Percentiles rank a stretch among this genome's conserved stretches.
Evolutionary conservation across 2,888 invertebrate genomes (phyloP).

Genomic region (Asteroscopus sphinx): DNA sequence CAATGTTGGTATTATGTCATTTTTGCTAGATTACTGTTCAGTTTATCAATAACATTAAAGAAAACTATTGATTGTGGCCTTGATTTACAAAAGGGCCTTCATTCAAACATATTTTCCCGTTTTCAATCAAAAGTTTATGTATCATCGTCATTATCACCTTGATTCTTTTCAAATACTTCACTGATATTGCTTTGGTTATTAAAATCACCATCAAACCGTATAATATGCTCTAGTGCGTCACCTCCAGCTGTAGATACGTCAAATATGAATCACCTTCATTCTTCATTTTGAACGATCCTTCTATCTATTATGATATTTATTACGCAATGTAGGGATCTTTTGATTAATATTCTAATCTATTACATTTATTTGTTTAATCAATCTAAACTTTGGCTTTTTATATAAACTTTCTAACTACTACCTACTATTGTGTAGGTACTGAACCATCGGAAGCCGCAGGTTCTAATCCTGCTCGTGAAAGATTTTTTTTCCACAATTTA

Average conservation of each 20-base stretch:
- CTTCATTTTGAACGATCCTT: conserved; percentile 1
- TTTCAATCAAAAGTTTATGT: too few relatives aligned
- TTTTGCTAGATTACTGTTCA: too few relatives aligned
- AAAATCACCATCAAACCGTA: conserved; percentile 22
- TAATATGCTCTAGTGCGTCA: conserved; percentile 26
- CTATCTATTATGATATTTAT: conserved; percentile 2
- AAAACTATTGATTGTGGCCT: too few relatives aligned
- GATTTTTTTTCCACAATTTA: too few relatives aligned
- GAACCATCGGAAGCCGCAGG: too few relatives aligned
- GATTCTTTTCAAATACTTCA: conserved; percentile 7
- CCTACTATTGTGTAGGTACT: background rate
- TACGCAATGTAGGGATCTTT: background rate
- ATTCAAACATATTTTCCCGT: too few relatives aligned
- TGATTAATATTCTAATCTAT: background rate
- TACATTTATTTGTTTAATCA: background rate
- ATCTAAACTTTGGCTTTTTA: background rate
- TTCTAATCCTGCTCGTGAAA: too few relatives aligned
- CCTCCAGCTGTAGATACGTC: conserved; percentile 33
- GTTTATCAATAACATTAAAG: too few relatives aligned
- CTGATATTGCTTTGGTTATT: background rate
- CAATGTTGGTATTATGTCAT: too few relatives aligned
- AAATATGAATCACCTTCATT: conserved; percentile 37
- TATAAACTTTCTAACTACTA: background rate
- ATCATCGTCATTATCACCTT: background rate
- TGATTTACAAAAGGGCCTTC: too few relatives aligned